Evolutionary conservation across 1,140 invertebrate genomes (phyloP), one percentile per base, ranked within the genome.

Genomic region (Xylocopa sonorina): DNA sequence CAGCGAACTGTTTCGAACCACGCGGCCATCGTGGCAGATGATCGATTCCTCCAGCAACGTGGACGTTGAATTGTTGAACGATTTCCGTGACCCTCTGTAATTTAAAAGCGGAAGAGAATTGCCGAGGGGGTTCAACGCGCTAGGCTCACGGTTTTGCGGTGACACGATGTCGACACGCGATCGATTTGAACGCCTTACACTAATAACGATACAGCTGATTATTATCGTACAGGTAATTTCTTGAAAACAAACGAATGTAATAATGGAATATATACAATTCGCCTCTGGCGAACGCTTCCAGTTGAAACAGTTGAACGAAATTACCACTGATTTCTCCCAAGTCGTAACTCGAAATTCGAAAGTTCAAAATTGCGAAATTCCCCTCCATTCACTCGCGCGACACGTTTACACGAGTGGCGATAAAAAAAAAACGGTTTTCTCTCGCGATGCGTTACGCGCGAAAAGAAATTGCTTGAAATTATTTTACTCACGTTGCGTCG

Each of bases 1-100:
- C 57, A 96, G 91, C 14, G 93, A 94, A 80, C 93, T 94, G 64
- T 95, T 93, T 43, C 90, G 89, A 57, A 83, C 82, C n/a, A 90
- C 85, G 29, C 90, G 91, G 79, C 87, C 89, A 66, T 92, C 91
- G 21, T 92, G 86, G 34, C 88, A 91, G 48, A 89, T 89, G 24
- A 91, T 81, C 64, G 89, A 88, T 81, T 92, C 91, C 77, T 92
- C 92, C 76, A 93, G 64, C 57, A 93, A 82, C n/a, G 92, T 92
- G 38, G 91, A 91, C 48, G 92, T 89, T 50, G 91, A 93, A 69
- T 92, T 92, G 66, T 91, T 91, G 77, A 93, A 92, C 12, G 88
- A 88, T 55, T 85, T 88, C 71, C 86, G 75, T 29, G 91, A 90
- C 71, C 86, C 88, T 71, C 92, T 93, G 83, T 48, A 91, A 89